These are phyloP conservation scores for Mnemiopsis leidyi DNA, from an alignment of 37 sponge, comb jelly and placozoan genomes.

Conservation along the genomic window DNA sequence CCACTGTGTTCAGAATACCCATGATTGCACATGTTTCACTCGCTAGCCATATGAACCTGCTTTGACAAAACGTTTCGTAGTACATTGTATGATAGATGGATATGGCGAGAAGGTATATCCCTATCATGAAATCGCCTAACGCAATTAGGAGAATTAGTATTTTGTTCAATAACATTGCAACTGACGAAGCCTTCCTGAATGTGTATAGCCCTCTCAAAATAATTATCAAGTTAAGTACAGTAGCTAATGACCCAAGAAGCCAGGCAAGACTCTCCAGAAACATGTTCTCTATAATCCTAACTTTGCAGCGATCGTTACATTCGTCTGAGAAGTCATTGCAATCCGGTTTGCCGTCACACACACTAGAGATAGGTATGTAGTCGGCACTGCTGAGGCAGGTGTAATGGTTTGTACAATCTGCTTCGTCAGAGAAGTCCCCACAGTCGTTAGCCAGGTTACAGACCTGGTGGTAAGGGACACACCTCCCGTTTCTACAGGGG, in stretches of 20 bases:
- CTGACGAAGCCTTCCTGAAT: neutral
- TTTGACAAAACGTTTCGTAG: neutral
- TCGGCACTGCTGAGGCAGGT: neutral
- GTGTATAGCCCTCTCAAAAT: neutral
- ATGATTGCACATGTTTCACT: neutral
- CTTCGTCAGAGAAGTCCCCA: neutral
- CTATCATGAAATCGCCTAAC: neutral
- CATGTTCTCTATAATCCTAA: neutral
- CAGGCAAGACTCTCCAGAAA: neutral
- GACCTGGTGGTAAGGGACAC: neutral
- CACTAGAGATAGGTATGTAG: neutral
- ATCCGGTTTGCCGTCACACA: neutral
- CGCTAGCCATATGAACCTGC: neutral
- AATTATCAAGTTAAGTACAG: neutral
- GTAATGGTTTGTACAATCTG: neutral
- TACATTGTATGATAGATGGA: neutral
- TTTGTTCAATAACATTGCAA: neutral
- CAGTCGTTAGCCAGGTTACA: constrained; percentile 28
- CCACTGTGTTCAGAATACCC: neutral
- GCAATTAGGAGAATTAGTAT: neutral
- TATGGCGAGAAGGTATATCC: neutral
- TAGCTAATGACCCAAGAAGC: neutral
- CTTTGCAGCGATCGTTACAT: neutral
- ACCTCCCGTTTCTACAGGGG: constrained; percentile 3
- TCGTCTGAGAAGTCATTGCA: neutral